These are phyloP conservation scores for Pseudoatta argentina DNA, from an alignment of 1,140 invertebrate genomes.

Conservation along the genomic window DNA sequence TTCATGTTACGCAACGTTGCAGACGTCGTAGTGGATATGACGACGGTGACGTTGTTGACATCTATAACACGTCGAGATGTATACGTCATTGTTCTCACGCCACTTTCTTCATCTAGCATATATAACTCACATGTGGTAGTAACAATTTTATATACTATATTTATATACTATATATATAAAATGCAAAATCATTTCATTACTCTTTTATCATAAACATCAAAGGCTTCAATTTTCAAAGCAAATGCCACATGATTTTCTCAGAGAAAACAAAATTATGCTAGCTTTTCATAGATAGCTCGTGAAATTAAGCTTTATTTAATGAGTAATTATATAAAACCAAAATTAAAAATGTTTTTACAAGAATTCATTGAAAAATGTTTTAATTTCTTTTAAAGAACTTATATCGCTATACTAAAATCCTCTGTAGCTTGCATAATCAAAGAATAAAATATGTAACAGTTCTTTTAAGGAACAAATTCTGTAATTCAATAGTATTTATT, in stretches of 20 bases:
- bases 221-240: not conserved
- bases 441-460: not conserved
- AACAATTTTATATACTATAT: slow-evolving; percentile 4
- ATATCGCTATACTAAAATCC: not conserved
- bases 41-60: slow-evolving; percentile 60
- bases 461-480: not conserved
- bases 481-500: not conserved
- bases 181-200: not conserved
- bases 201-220: not conserved
- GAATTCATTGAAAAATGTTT: not conserved
- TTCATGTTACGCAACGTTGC: slow-evolving; percentile 49
- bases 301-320: not conserved
- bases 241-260: not conserved
- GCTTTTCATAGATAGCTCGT: not conserved
- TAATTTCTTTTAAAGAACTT: not conserved
- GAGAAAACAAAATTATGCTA: not conserved
- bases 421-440: not conserved
- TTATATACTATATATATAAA: not conserved
- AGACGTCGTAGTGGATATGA: slow-evolving; percentile 50
- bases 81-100: slow-evolving; percentile 69
- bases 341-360: not conserved
- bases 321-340: not conserved
- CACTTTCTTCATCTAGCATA: slow-evolving; percentile 71
- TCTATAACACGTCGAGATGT: slow-evolving; percentile 66
- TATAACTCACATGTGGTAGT: slow-evolving; percentile 76